Evolutionary conservation across 2,888 invertebrate species (phyloP).

Genomic region (Adela reaumurella): DNA sequence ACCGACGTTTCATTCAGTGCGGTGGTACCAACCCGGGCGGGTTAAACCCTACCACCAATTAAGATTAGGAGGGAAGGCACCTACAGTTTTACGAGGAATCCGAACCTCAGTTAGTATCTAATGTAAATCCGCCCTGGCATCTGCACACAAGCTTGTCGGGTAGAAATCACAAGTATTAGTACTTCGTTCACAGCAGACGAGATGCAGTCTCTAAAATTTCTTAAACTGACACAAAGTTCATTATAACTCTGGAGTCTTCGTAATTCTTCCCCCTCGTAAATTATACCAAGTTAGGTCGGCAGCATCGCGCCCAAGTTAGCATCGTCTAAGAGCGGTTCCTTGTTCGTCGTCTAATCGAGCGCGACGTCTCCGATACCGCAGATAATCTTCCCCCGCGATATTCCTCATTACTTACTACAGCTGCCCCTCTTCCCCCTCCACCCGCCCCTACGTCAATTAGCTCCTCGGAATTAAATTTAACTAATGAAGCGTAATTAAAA

Average conservation of each 20-base stretch:
- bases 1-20: too few species aligned
- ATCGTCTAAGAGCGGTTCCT: background rate
- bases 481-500: conserved; percentile 56
- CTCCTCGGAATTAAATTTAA: conserved; percentile 50
- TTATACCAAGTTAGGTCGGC: background rate
- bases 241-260: background rate
- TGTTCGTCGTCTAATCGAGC: background rate
- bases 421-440: conserved; percentile 19
- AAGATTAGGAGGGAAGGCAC: too few species aligned
- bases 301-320: background rate
- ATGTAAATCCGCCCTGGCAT: too few species aligned
- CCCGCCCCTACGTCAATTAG: conserved; percentile 49
- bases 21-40: too few species aligned
- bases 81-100: too few species aligned
- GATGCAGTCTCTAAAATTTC: too few species aligned
- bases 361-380: background rate
- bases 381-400: background rate
- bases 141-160: too few species aligned
- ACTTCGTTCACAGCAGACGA: too few species aligned
- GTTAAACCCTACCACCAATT: too few species aligned
- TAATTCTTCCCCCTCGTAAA: background rate
- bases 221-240: too few species aligned
- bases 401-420: background rate
- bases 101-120: too few species aligned
- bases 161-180: too few species aligned